Evolutionary conservation across 2,113 vertebrate genomes (phyloP).

Genomic region (Bufo bufo): DNA sequence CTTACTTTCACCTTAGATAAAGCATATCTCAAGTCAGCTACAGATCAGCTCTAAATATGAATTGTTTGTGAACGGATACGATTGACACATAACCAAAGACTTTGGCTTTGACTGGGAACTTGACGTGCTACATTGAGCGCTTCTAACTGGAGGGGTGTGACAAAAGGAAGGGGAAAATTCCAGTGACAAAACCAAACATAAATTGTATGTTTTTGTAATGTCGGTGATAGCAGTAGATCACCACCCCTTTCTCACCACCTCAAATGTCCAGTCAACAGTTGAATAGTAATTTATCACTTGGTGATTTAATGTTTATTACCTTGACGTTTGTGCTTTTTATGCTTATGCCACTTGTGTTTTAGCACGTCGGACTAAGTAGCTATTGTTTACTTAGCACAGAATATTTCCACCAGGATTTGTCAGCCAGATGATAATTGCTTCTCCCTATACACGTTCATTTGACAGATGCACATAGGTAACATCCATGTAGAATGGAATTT

Average conservation of each 20-base stretch:
- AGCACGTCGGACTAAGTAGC: neutral
- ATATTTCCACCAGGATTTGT: neutral
- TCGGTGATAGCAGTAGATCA: neutral
- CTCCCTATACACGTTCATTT: neutral
- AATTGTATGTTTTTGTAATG: neutral
- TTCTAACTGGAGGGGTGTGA: constrained; percentile 21
- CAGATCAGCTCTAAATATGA: constrained; percentile 23
- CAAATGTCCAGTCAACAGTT: neutral
- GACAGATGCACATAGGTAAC: neutral
- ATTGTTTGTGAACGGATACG: constrained; percentile 43
- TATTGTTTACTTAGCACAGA: neutral
- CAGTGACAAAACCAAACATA: neutral
- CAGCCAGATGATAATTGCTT: neutral
- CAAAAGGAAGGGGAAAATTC: constrained; percentile 31
- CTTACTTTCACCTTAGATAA: constrained; percentile 54
- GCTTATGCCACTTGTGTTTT: neutral
- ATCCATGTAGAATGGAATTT: neutral
- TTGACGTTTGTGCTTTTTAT: neutral
- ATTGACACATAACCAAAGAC: constrained; percentile 42
- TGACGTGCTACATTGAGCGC: neutral
- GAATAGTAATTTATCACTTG: neutral
- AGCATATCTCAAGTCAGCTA: constrained; percentile 23
- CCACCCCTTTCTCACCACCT: neutral
- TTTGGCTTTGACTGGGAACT: neutral
- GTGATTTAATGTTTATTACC: neutral